Base-by-base conservation (phyloP, 1,140 invertebrate genomes). In the Drosophila obscura region DNA sequence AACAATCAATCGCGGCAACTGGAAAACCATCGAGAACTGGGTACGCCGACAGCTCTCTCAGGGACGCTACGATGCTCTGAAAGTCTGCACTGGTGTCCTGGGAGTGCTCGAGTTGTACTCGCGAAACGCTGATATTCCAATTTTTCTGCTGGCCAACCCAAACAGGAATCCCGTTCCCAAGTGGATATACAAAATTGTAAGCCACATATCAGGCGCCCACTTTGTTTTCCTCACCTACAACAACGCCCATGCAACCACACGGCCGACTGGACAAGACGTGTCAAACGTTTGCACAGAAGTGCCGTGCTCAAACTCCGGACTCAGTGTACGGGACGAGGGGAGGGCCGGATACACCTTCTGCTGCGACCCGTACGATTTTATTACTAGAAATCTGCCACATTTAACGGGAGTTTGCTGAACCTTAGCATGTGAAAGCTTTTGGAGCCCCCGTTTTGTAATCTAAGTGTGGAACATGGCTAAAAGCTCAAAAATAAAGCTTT, bases 1-100 rank as follows among this genome's bases (percentile, higher is more conserved):
- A 0, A 7, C 8, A 7, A 55, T 81, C 15, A 81, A 81, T 56
- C 68, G 61, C 7, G 50, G 73, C 62, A 82, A 82, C 19, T 81
- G 78, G 78, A 81, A 77, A 9, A 43, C 26, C 5, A 51, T 81
- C 4, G 78, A 82, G 15, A 41, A 6, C 8, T 83, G 57, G 56
- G 26, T 77, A 2, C 65, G 58, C 1, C 46, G 49, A 4, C 35
- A 59, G 11, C 5, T 74, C 0, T n/a, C 43, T 8, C 4, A n/a
- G 0, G 41, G 43, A 43, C 44, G 24, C 26, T 57, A 28, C 26
- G 26, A 59, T 19, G 19, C n/a, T 0, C 3, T 80, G 0, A 67
- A 71, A 2, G 45, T 80, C 7, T 80, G 77, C 35, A 80, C 65
- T 0, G 77, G 77, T 3, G 56, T n/a, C 4, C 5, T 80, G 2